These are phyloP conservation scores for Thalassaphorura encarpata DNA, from an alignment of 1,140 invertebrate species.

Conservation along the genomic window DNA sequence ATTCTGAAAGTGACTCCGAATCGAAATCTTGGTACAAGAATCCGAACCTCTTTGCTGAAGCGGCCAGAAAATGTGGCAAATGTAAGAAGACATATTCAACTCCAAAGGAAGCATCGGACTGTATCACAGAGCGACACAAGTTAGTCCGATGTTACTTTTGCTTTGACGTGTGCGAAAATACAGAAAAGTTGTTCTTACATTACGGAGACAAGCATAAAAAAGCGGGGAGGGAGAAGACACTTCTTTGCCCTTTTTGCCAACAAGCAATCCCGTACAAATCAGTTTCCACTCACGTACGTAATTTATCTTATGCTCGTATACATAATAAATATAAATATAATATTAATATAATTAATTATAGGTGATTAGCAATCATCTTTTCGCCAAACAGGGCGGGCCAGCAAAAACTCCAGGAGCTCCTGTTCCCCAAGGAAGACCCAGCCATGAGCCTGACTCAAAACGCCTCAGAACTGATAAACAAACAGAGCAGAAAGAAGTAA, in stretches of 20 bases:
- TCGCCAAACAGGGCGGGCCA: background rate
- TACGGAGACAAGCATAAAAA: background rate
- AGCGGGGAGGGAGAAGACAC: background rate
- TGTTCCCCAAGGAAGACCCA: background rate
- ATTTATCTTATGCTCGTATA: no score
- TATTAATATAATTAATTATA: no score
- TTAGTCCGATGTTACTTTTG: background rate
- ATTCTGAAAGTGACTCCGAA: no score
- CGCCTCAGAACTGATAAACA: background rate
- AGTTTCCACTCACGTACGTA: background rate
- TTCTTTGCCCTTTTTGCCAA: background rate
- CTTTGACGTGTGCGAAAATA: background rate
- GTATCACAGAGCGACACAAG: background rate
- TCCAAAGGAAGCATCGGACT: background rate
- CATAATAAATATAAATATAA: no score
- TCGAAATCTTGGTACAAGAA: no score
- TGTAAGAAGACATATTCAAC: background rate
- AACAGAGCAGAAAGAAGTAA: background rate
- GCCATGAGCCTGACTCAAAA: background rate
- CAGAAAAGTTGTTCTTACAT: background rate
- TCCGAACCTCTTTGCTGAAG: no score
- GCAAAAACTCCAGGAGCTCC: background rate
- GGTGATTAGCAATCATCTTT: background rate
- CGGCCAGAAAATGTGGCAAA: background rate
- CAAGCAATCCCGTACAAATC: background rate